Conservation (phyloP, 2,113 vertebrate genomes). For the Caretta caretta region DNA sequence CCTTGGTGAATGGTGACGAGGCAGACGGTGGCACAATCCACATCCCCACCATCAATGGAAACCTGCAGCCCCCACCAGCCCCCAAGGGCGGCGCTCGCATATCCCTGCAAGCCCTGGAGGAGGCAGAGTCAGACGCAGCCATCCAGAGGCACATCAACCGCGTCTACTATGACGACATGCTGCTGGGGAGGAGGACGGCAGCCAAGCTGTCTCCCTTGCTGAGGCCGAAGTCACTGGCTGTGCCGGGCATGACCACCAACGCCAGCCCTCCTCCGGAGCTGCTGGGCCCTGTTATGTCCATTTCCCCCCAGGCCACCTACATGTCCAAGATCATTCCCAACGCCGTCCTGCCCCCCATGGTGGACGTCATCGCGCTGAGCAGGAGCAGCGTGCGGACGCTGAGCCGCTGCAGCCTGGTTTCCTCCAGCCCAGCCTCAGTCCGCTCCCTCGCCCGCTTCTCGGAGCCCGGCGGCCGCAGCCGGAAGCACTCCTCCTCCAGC, state of each 20-base stretch:
- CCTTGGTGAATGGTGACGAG: slow-evolving; percentile 64
- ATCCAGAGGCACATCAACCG: slow-evolving; percentile 84
- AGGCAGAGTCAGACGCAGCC: slow-evolving; percentile 68
- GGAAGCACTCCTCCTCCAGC: slow-evolving; percentile 79
- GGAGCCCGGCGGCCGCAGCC: slow-evolving; percentile 68
- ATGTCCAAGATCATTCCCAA: slow-evolving; percentile 98
- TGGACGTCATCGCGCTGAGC: slow-evolving; percentile 92
- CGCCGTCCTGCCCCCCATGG: slow-evolving; percentile 91
- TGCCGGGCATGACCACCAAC: slow-evolving; percentile 88
- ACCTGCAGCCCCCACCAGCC: slow-evolving; percentile 7
- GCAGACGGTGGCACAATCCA: slow-evolving; percentile 66
- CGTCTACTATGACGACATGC: slow-evolving; percentile 85
- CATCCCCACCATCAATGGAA: slow-evolving; percentile 90
- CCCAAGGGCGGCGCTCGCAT: slow-evolving; percentile 75
- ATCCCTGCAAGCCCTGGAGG: slow-evolving; percentile 79
- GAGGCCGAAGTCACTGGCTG: slow-evolving; percentile 93
- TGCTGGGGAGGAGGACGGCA: slow-evolving; percentile 78
- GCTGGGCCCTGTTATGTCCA: slow-evolving; percentile 93
- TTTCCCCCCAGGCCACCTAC: slow-evolving; percentile 95
- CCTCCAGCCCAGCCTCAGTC: slow-evolving; percentile 87
- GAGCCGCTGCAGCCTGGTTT: slow-evolving; percentile 90
- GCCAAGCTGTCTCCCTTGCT: slow-evolving; percentile 71
- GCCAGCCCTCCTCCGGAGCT: slow-evolving; percentile 83
- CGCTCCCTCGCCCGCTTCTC: slow-evolving; percentile 80
- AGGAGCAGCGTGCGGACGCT: slow-evolving; percentile 82